Percentiles rank a stretch among this genome's conserved stretches.
Conservation (phyloP, 92 coral and sea anemone species). For the Parazoanthus swiftii region DNA sequence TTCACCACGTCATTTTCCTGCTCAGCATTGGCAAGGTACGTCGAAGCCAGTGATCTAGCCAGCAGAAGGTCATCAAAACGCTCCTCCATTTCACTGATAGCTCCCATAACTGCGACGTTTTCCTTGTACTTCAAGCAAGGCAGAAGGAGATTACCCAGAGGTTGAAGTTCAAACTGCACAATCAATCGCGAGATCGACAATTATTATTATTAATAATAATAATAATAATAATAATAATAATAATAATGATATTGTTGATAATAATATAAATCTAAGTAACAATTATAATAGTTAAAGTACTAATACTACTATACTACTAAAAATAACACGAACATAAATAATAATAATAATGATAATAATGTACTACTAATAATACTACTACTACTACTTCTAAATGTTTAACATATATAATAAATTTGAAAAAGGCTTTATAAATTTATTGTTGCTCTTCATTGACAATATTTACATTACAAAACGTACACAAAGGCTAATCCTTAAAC, state of each 20-base stretch:
- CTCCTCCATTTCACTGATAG: slow-evolving; percentile 28
- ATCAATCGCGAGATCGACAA: not conserved
- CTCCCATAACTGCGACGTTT: not conserved
- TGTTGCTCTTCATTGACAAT: too few species aligned
- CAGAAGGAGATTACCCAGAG: slow-evolving; percentile 4
- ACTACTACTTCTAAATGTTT: too few species aligned
- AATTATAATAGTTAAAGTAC: too few species aligned
- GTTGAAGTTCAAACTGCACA: slow-evolving; percentile 45
- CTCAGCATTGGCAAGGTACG: not conserved
- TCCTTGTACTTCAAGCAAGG: not conserved
- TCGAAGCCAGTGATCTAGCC: not conserved
- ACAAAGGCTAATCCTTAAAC: too few species aligned
- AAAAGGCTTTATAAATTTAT: too few species aligned
- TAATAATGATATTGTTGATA: not conserved
- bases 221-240: not conserved
- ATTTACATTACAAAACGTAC: too few species aligned
- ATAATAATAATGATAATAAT: too few species aligned
- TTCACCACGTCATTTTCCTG: slow-evolving; percentile 6
- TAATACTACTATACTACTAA: not conserved
- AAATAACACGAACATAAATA: not conserved
- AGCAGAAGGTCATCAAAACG: slow-evolving; percentile 42
- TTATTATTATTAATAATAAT: not conserved
- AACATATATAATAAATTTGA: too few species aligned
- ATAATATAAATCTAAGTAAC: too few species aligned
- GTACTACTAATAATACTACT: too few species aligned